Base-by-base conservation (phyloP, 2,113 vertebrate species). In the Abramis brama region DNA sequence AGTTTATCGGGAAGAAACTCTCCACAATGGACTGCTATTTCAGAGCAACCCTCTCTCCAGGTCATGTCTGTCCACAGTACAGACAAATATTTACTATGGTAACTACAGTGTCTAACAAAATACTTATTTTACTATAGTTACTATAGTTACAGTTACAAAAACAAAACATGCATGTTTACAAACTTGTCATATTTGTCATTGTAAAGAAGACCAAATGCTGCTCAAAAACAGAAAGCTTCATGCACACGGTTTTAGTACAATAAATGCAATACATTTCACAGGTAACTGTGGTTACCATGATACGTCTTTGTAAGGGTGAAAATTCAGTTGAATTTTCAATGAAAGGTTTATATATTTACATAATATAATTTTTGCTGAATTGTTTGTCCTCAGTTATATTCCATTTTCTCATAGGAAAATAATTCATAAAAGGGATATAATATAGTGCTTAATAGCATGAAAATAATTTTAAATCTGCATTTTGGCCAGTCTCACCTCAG, bases 21-120 rank as follows among this genome's bases (percentile, higher is more conserved):
- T 30, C 27, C 17, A 68, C 19, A 52, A 33, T 3, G 43, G 15
- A 33, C n/a, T 33, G 21, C 60, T 23, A 12, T 82, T 36, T 82
- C n/a, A 59, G 27, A 59, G 30, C 76, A 59, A 59, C 66, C 11
- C 62, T 82, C 62, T 52, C 45, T 47, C 25, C 45, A 50, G 10
- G 27, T n/a, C 62, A 68, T 0, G 45, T 68, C 19, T 33, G 39
- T 82, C 39, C 79, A 50, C 10, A 3, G 25, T 13, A 27, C 79
- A 70, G 79, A 52, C 79, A 19, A 66, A 70, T 23, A 70, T 68
- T 23, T 33, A 52, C 79, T 25, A 66, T 68, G 25, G 62, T 82
- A 50, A 68, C 62, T 62, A 82, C 10, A 12, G 23, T 45, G 15
- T 30, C 39, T 79, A 59, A 6, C 39, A 62, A 81, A 81, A 79